Percentiles rank a stretch among this genome's conserved stretches.
Conservation (phyloP, 2,888 invertebrate genomes). For the Euproctis similis region DNA sequence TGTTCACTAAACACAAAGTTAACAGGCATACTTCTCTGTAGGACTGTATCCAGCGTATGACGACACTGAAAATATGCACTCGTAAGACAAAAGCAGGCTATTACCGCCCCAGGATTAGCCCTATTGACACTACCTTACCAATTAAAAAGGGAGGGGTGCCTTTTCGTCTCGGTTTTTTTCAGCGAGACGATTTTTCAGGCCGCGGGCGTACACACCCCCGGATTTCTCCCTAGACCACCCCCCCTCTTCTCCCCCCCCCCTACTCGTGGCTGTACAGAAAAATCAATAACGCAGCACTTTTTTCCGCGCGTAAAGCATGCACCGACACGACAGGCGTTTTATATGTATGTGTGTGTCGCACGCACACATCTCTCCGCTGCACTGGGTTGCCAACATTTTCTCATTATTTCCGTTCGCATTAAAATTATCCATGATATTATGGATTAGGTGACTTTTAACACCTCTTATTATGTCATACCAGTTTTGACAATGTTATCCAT, state of each 20-base stretch:
- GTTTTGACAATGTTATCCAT: too few relatives aligned
- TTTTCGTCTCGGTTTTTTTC: conserved; percentile 76
- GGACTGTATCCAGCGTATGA: conserved; percentile 40
- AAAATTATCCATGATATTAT: too few relatives aligned
- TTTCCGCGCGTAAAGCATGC: conserved; percentile 77
- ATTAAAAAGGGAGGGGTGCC: conserved; percentile 75
- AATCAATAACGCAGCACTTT: conserved; percentile 78
- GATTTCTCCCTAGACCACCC: too few relatives aligned
- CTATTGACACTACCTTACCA: conserved; percentile 76
- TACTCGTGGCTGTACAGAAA: conserved; percentile 69
- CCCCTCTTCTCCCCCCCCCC: conserved; percentile 33
- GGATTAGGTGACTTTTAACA: too few relatives aligned
- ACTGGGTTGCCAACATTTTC: conserved; percentile 55
- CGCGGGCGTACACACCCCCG: conserved; percentile 55
- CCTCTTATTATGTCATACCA: too few relatives aligned
- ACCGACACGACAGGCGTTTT: conserved; percentile 51
- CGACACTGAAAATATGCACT: conserved; percentile 71
- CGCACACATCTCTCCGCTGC: conserved; percentile 48
- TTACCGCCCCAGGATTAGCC: conserved; percentile 70
- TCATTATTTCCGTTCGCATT: conserved; percentile 57
- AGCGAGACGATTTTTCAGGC: conserved; percentile 76
- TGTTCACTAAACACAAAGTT: conserved; percentile 8
- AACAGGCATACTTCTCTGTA: conserved; percentile 6
- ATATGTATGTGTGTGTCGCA: conserved; percentile 40
- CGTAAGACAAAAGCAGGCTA: conserved; percentile 68